Evolutionary conservation across 2,888 invertebrate genomes (phyloP), one percentile per base, ranked within the genome.

Genomic region (Pandemis cinnamomeana): DNA sequence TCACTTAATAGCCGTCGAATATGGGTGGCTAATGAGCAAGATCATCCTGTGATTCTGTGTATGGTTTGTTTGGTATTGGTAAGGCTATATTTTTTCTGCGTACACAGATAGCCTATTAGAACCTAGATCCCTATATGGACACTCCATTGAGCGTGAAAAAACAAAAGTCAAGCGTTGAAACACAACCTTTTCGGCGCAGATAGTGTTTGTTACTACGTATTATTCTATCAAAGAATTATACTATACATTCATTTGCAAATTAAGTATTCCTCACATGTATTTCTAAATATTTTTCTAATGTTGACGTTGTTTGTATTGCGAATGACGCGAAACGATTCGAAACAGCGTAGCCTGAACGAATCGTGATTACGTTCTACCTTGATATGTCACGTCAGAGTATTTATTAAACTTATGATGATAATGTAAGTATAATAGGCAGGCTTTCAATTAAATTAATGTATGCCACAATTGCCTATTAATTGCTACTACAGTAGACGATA

Each of bases 291-390:
- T 58, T 7, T 27, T 58, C 27, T 58, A 58, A 62, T 27, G 11
- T 20, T 5, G 11, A 46, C 58, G 61, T 42, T 69, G 13, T 44
- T 58, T 55, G 67, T 53, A 15, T 58, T 58, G 10, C 27, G 8
- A 27, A 36, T 36, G n/a, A 51, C 51, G 62, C 53, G 62, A 63
- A 42, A 70, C 51, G 0, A 41, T 5, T 61, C 51, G n/a, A n/a
- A 46, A 63, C 58, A 10, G 13, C 66, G 48, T 48, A 61, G 66
- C 71, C 60, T 71, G 60, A 71, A 67, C 66, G 60, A 71, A 66
- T 58, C n/a, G 60, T 66, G 51, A 48, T 61, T 61, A 62, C 44
- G 36, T 46, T 48, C 66, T 46, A 36, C 60, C 66, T 67, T 71
- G 71, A 71, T 71, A 60, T 20, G 71, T 66, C 71, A 60, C 27